Percentiles rank a stretch among this genome's conserved stretches.
phyloP scores from a whole-genome alignment of 2,113 vertebrate species.

The Puma concolor region DNA sequence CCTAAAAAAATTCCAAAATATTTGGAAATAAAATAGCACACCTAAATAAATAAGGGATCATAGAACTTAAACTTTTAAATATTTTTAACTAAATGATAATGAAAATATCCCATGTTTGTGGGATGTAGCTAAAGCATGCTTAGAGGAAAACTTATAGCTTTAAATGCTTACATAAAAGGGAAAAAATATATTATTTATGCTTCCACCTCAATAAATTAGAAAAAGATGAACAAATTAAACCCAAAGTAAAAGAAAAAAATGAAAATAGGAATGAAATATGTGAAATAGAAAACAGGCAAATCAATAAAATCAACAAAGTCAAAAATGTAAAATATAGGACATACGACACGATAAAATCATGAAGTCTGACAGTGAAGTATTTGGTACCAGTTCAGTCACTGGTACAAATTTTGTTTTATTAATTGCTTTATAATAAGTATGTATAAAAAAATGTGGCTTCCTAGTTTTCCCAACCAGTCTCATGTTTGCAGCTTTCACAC shows the following conservation, averaged over 20 bases:
- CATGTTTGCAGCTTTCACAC: not conserved
- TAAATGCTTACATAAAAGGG: not conserved
- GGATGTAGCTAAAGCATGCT: not conserved
- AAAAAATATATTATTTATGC: not conserved
- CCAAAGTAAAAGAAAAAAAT: not conserved
- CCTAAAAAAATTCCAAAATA: not conserved
- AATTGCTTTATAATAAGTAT: slow-evolving; percentile 23
- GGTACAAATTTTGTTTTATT: not conserved
- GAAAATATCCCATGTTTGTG: not conserved
- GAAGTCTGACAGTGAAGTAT: not conserved
- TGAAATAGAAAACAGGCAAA: not conserved
- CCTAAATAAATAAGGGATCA: not conserved
- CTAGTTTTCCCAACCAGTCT: slow-evolving; percentile 24
- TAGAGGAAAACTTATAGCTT: not conserved
- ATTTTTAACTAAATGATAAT: slow-evolving; percentile 4
- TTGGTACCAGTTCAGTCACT: not conserved
- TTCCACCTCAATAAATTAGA: not conserved
- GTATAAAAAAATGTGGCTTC: slow-evolving; percentile 36
- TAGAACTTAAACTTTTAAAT: not conserved
- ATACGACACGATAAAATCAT: not conserved
- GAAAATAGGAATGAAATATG: not conserved
- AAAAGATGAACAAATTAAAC: not conserved
- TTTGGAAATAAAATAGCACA: not conserved
- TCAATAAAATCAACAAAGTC: not conserved
- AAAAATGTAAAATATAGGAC: not conserved